Percentiles rank a stretch among this genome's conserved stretches.
phyloP scores from a whole-genome alignment of 1,140 invertebrate genomes.

The Caenorhabditis remanei region DNA sequence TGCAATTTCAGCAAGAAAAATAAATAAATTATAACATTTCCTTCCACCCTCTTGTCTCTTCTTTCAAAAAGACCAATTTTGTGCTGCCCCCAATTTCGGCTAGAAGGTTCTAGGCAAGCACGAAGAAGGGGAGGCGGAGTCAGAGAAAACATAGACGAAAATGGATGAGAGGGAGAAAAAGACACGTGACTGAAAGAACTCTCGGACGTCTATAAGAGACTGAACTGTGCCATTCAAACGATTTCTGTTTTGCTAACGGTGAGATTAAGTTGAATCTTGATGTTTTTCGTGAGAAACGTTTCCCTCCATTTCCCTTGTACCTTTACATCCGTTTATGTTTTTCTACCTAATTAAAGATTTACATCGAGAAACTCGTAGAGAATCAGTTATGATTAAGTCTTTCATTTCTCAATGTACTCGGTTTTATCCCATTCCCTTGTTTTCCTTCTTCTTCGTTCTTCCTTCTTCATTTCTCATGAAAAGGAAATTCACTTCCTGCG shows the following conservation, averaged over 20 bases:
- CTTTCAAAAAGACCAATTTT: neutral
- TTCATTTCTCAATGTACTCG: too few species aligned
- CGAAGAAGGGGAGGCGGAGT: neutral
- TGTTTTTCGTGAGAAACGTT: too few species aligned
- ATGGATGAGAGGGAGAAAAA: neutral
- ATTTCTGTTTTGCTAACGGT: neutral
- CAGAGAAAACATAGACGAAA: neutral
- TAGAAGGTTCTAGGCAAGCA: conserved; percentile 14
- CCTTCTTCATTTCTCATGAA: neutral
- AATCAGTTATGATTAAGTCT: too few species aligned
- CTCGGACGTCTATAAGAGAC: conserved; percentile 7
- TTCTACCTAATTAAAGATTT: too few species aligned
- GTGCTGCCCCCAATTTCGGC: neutral
- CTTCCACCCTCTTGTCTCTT: neutral
- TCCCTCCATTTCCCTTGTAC: too few species aligned
- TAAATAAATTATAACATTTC: conserved; percentile 46
- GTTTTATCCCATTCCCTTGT: too few species aligned
- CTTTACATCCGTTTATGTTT: too few species aligned
- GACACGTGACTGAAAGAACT: conserved; percentile 20
- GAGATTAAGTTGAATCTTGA: neutral
- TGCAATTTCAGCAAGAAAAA: conserved; percentile 34
- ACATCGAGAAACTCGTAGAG: too few species aligned
- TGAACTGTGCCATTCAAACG: neutral
- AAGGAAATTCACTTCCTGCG: neutral
- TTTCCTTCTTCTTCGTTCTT: neutral